Evolutionary conservation across 1,140 invertebrate genomes (phyloP).

Genomic region (Berghia stephanieae): DNA sequence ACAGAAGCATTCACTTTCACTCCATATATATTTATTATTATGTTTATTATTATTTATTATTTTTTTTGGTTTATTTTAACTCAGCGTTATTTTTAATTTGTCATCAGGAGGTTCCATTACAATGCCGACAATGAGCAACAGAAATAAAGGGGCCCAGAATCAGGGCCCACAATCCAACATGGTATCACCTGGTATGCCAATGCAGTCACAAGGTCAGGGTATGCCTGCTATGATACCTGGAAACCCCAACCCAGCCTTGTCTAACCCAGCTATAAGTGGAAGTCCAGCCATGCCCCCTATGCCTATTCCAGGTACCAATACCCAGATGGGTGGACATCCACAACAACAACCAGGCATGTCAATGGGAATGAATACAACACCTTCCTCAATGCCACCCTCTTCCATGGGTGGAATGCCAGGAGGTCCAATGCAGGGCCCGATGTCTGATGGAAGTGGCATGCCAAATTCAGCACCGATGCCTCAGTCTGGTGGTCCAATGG

Average conservation of each 20-base stretch:
- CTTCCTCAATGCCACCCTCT: constrained; percentile 15
- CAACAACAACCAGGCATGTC: not conserved
- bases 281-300: not conserved
- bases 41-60: not conserved
- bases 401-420: constrained; percentile 24
- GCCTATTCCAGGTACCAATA: not conserved
- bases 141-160: constrained; percentile 21
- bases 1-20: not conserved
- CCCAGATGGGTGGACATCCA: constrained; percentile 9
- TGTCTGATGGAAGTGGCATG: too few species aligned
- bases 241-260: too few species aligned
- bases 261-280: constrained; percentile 18
- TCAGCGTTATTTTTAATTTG: too few species aligned
- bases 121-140: constrained; percentile 21
- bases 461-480: constrained; percentile 21
- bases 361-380: constrained; percentile 18
- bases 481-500: constrained; percentile 20
- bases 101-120: not conserved
- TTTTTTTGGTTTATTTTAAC: too few species aligned
- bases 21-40: not conserved
- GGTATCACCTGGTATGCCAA: constrained; percentile 23
- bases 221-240: constrained; percentile 27
- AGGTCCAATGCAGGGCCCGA: too few species aligned
- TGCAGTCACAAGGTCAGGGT: constrained; percentile 3
- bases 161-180: constrained; percentile 1